These are phyloP conservation scores for Plumapathes pennacea DNA, from an alignment of 92 coral and sea anemone genomes.

Conservation along the genomic window DNA sequence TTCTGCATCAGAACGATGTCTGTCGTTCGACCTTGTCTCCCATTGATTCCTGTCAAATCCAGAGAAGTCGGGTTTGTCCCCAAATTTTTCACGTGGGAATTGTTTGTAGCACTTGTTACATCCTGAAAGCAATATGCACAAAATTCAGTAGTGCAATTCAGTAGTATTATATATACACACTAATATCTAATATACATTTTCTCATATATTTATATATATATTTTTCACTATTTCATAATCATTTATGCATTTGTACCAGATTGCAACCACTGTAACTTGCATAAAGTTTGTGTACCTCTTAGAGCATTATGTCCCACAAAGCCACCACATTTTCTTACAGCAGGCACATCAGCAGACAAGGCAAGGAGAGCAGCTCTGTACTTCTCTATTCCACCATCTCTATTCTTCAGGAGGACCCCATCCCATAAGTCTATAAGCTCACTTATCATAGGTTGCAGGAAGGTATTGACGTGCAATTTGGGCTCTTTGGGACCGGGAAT, in stretches of 20 bases:
- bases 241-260: too few species aligned
- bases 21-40: conserved; percentile 16
- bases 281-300: conserved; percentile 14
- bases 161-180: not conserved
- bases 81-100: conserved; percentile 31
- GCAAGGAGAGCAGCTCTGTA: conserved; percentile 46
- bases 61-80: conserved; percentile 56
- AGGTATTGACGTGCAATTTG: conserved; percentile 24
- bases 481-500: conserved; percentile 58
- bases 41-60: conserved; percentile 45
- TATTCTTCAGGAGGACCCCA: conserved; percentile 24
- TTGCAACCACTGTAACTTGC: too few species aligned
- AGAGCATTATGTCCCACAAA: conserved; percentile 60
- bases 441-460: conserved; percentile 36
- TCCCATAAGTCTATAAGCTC: conserved; percentile 43
- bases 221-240: too few species aligned
- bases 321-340: conserved; percentile 60
- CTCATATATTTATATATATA: too few species aligned
- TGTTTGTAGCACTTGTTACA: conserved; percentile 55
- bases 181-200: too few species aligned
- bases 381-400: conserved; percentile 21
- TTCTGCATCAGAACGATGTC: conserved; percentile 57
- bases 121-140: conserved; percentile 32
- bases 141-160: not conserved
- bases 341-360: conserved; percentile 52